phyloP scores from a whole-genome alignment of 1,140 invertebrate genomes.

The Pentalonia nigronervosa region DNA sequence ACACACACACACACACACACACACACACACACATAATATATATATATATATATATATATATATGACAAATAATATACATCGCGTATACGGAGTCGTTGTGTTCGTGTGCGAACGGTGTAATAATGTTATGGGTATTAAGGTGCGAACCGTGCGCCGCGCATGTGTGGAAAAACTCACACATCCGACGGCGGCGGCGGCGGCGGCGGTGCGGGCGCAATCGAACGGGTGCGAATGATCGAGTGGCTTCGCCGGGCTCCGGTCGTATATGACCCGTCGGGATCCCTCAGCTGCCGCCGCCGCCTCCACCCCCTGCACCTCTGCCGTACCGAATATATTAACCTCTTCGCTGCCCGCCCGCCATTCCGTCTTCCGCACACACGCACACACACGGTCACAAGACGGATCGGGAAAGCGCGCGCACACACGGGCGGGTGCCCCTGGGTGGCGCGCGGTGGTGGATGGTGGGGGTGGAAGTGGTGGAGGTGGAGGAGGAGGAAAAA shows the following conservation, averaged over 20 bases:
- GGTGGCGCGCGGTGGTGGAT: too few relatives aligned
- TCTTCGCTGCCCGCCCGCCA: not conserved
- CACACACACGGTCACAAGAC: not conserved
- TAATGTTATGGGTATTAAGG: not conserved
- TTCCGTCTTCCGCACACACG: not conserved
- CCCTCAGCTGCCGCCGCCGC: conserved; percentile 10
- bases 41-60: not conserved
- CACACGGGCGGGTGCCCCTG: not conserved
- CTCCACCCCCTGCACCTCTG: not conserved
- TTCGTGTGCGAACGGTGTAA: not conserved
- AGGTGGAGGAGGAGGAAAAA: conserved; percentile 11
- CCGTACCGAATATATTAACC: conserved; percentile 44
- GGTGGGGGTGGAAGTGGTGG: not conserved
- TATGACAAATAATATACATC: not conserved
- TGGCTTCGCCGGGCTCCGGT: conserved; percentile 16
- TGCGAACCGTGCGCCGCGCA: not conserved
- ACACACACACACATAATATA: not conserved
- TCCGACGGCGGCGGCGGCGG: not conserved
- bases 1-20: not conserved
- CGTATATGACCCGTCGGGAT: conserved; percentile 33
- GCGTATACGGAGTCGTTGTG: not conserved
- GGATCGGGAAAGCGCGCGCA: not conserved
- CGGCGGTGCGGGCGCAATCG: not conserved
- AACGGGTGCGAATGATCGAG: conserved; percentile 55
- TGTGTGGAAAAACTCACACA: conserved; percentile 21